Evolutionary conservation across 2,888 invertebrate species (phyloP), one percentile per base, ranked within the genome.

Genomic region (Ametastegia equiseti): DNA sequence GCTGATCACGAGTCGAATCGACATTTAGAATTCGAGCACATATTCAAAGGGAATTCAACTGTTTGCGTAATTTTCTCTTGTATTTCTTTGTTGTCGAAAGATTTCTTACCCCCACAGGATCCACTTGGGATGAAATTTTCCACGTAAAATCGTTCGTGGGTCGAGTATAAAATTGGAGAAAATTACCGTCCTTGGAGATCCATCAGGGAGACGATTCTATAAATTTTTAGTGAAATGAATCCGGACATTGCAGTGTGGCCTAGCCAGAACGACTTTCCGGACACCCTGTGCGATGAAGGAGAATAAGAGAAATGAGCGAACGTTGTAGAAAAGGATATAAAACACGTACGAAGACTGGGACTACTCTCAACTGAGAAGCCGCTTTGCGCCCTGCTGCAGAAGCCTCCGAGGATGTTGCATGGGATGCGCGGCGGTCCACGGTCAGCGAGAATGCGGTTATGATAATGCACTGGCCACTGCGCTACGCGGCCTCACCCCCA

Each of bases 381-480:
- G 50, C 54, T 33, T 45, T 33, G 75, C 54, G 75, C 30, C 54
- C 54, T 54, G 50, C 54, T 75, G 73, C 69, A 23, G n/a, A n/a
- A n/a, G 30, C 54, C 36, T 75, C 19, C 60, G 15, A 42, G 78
- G 60, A 78, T 39, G 78, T 42, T 60, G 57, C n/a, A 75, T 36
- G 78, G 78, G 23, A 42, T 60, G 60, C 78, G 60, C 57, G 78
- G 78, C 78, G 78, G 45, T 81, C 63, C 63, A 75, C 81, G 63
- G 54, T 63, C 36, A 81, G 86, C 88, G 89, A 89, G 91, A 90
- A 90, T 91, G 90, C 88, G 89, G 90, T 91, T 91, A 91, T 91
- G 91, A 91, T 91, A 91, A 91, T 91, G 90, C 87, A 89, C 87
- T 87, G 89, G 90, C 90, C 91, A 90, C 90, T 87, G 90, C 88